Percentiles rank a stretch among this genome's conserved stretches.
Evolutionary conservation across 2,113 vertebrate species (phyloP).

Genomic region (Tachysurus fulvidraco): DNA sequence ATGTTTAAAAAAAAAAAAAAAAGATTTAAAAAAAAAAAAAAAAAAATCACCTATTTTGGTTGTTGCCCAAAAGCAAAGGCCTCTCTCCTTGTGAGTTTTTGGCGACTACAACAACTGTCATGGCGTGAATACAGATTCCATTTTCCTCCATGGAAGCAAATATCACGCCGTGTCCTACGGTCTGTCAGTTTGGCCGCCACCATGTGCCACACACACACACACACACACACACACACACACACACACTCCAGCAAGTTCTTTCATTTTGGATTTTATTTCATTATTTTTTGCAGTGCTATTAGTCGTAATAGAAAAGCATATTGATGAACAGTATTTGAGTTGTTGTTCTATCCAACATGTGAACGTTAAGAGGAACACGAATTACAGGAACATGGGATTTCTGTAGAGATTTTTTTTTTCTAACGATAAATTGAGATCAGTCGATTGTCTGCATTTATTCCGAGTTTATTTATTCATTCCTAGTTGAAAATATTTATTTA

Average conservation of each 20-base stretch:
- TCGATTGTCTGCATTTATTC: neutral
- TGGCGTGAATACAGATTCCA: slow-evolving; percentile 51
- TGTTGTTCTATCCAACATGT: neutral
- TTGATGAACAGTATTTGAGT: neutral
- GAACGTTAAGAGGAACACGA: neutral
- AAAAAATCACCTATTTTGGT: slow-evolving; percentile 43
- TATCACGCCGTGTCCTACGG: slow-evolving; percentile 54
- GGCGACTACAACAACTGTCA: slow-evolving; percentile 51
- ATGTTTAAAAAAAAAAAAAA: neutral
- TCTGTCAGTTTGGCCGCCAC: slow-evolving; percentile 52
- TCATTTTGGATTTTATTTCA: neutral
- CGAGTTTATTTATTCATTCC: neutral
- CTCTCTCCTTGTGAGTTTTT: slow-evolving; percentile 41
- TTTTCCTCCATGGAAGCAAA: slow-evolving; percentile 48
- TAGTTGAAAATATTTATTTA: no score
- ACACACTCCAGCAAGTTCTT: slow-evolving; percentile 2
- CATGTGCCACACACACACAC: slow-evolving; percentile 41
- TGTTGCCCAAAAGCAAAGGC: slow-evolving; percentile 39
- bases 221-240: slow-evolving; percentile 35
- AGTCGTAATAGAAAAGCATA: neutral
- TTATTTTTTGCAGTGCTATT: neutral
- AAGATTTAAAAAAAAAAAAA: no score
- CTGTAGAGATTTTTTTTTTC: neutral
- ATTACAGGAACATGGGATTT: no score
- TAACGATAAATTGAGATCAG: neutral